Evolutionary conservation across 2,113 vertebrate genomes (phyloP), one percentile per base, ranked within the genome.

Genomic region (western clawed frog (Xenopus tropicalis)): DNA sequence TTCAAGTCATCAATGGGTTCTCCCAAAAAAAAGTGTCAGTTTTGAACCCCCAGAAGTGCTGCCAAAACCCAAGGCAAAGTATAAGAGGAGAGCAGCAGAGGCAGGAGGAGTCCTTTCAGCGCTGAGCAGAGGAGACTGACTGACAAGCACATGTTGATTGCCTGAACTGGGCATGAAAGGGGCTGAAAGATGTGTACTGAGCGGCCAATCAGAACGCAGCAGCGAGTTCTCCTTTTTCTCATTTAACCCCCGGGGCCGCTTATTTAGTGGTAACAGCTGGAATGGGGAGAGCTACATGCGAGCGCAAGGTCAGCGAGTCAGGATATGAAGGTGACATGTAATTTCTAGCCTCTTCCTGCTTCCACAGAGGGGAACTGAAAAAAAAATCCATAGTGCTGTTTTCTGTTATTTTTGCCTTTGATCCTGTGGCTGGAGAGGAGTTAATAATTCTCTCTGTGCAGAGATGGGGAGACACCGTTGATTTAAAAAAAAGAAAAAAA

Each of bases 221-320:
- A 77, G 65, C 11, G 16, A 58, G 75, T 77, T 79, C 79, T 79
- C 80, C 23, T 72, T 21, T 51, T 37, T 61, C 69, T 68, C 70
- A 62, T 77, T 85, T 81, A 83, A 82, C 82, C 80, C 81, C 77
- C 57, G 51, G 66, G 80, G 81, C 78, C 68, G 75, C 77, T 77
- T 77, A 78, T 81, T 83, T 79, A 70, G 80, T 64, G 79, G 81
- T 76, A 84, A 88, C 85, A 85, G 88, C 89, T 87, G 88, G 81
- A 71, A 77, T 37, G 43, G 78, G 65, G 74, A 83, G 79, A 77
- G 72, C 80, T 72, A 70, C 78, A 77, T 81, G 76, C 71, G 69
- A 77, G 79, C 66, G 29, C 61, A 24, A 79, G 85, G 85, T 83
- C 83, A 84, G 78, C 42, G 23, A 84, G 82, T 77, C 83, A 85